These are phyloP conservation scores for Trachelus stipa DNA, from an alignment of 2,888 invertebrate species.

Conservation along the genomic window DNA sequence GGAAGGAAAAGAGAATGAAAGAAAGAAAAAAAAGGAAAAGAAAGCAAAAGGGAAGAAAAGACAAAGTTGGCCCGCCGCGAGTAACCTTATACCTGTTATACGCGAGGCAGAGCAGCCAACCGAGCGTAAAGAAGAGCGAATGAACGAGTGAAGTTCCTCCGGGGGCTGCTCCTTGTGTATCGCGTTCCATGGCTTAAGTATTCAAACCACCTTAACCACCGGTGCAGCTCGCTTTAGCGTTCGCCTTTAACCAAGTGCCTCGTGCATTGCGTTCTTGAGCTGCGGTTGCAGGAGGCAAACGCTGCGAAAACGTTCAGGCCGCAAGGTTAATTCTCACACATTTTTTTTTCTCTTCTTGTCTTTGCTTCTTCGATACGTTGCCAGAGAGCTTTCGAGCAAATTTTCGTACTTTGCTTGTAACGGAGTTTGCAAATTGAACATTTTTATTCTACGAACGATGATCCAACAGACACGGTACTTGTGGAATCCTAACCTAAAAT, in stretches of 20 bases:
- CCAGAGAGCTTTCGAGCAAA: neutral
- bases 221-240: conserved; percentile 12
- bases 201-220: conserved; percentile 25
- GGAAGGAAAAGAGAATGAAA: conserved; percentile 29
- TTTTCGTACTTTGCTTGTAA: neutral
- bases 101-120: conserved; percentile 52
- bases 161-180: conserved; percentile 37
- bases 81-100: conserved; percentile 57
- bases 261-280: conserved; percentile 55
- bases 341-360: conserved; percentile 19
- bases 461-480: too few species aligned
- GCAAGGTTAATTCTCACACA: conserved; percentile 38
- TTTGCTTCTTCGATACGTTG: conserved; percentile 1
- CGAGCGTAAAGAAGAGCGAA: conserved; percentile 47
- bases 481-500: neutral
- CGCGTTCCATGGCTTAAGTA: conserved; percentile 43
- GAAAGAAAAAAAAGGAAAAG: conserved; percentile 22
- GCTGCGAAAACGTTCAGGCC: conserved; percentile 59
- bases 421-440: neutral
- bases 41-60: conserved; percentile 21
- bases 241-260: conserved; percentile 54
- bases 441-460: neutral
- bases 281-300: conserved; percentile 60
- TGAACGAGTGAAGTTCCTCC: neutral
- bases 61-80: conserved; percentile 33